phyloP scores from a whole-genome alignment of 2,797 vertebrate genomes.

The Tapirus indicus region DNA sequence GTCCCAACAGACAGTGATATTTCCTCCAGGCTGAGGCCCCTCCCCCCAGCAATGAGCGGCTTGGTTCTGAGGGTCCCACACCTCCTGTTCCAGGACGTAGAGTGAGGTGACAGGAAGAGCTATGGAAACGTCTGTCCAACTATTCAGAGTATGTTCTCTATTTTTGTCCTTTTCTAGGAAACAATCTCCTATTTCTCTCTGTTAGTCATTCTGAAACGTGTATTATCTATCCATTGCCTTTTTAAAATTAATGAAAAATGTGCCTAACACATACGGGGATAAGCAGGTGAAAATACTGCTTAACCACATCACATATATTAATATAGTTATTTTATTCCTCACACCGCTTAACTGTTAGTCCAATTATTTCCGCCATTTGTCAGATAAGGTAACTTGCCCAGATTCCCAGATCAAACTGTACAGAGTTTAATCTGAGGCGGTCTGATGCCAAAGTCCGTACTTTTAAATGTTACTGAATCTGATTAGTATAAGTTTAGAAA shows the following conservation, averaged over 20 bases:
- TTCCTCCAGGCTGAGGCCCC: background rate
- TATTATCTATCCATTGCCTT: background rate
- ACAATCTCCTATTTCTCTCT: background rate
- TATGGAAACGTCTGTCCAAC: background rate
- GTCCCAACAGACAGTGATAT: background rate
- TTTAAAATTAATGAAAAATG: background rate
- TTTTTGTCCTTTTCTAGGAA: background rate
- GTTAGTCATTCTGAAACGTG: background rate
- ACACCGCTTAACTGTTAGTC: background rate
- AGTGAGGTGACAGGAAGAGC: background rate
- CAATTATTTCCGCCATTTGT: background rate
- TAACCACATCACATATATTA: background rate
- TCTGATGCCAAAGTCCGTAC: background rate
- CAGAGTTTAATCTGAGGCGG: background rate
- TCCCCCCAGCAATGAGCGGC: background rate
- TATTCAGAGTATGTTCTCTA: background rate
- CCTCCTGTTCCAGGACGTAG: background rate
- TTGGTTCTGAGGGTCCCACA: background rate
- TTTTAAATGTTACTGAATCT: background rate
- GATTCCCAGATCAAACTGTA: background rate
- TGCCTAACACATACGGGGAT: background rate
- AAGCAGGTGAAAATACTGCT: background rate
- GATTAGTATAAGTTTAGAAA: background rate
- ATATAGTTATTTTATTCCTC: background rate
- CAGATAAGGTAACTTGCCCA: background rate